Evolutionary conservation across 2,888 invertebrate species (phyloP), one percentile per base, ranked within the genome.

Genomic region (Drosophila buzzatii): DNA sequence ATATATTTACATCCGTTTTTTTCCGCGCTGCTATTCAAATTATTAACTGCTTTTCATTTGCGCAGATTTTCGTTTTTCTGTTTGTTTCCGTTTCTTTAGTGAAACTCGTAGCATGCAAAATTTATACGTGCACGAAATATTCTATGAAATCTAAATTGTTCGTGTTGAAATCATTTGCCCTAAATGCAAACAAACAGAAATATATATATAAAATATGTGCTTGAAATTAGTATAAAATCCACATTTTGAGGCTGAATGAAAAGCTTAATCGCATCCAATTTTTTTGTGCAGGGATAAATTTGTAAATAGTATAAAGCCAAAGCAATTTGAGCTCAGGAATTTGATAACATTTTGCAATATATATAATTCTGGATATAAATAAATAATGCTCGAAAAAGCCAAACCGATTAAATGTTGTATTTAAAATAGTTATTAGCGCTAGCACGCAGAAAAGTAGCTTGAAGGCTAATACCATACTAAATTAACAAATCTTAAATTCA

Each of bases 11-110:
- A 52, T 52, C 37, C 16, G 35, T 0, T 53, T 37, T 51, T 52
- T 53, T 53, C 51, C 52, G 39, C 59, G 55, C n/a, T 35, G 49
- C 41, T 49, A 73, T 78, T 67, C 57, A 73, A 86, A 79, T 72
- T 81, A 86, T 89, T 69, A 84, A 81, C 85, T 84, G 89, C 70
- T 85, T 88, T 84, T 66, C 67, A 83, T 80, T 77, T 64, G 33
- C 20, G 20, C 12, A 8, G 4, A 16, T 18, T 51, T 51, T 33
- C n/a, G 14, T 33, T 51, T 53, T 47, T 62, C 41, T 47, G 39
- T 14, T 39, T 23, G 20, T 3, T 31, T 41, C 59, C 27, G 18
- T 33, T 62, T 52, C 52, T 53, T 57, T 37, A 39, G 37, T 20
- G 35, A 7, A 66, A 68, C 57, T 62, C 70, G 51, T 65, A 16